A percentile compares a stretch with the other conserved stretches of the same genome.
These are phyloP conservation scores for Chaetodon trifasciatus DNA, from an alignment of 2,797 vertebrate genomes.

Conservation along the genomic window DNA sequence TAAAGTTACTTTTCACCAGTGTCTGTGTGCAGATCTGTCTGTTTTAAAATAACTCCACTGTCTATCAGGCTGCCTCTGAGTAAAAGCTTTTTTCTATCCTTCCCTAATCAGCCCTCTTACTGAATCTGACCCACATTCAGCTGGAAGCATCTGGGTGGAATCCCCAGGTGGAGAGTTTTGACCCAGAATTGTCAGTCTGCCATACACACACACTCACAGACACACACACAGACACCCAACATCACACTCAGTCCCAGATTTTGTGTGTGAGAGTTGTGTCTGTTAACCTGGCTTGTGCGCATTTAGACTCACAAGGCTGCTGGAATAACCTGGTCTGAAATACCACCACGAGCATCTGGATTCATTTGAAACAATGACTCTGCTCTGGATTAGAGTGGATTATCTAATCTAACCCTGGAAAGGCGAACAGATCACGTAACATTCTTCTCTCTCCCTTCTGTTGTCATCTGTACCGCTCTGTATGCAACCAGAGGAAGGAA, in stretches of 20 bases:
- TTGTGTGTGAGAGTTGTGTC: constrained; percentile 5
- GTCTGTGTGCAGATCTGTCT: not conserved
- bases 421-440: constrained; percentile 51
- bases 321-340: constrained; percentile 10
- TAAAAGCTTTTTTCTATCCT: constrained; percentile 24
- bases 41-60: constrained; percentile 14
- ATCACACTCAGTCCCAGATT: constrained; percentile 3
- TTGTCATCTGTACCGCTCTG: not conserved
- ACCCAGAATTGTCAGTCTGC: constrained; percentile 53
- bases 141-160: constrained; percentile 65
- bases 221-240: constrained; percentile 1
- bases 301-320: constrained; percentile 7
- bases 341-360: constrained; percentile 11
- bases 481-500: not conserved
- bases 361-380: constrained; percentile 59
- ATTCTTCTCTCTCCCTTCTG: constrained; percentile 13
- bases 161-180: constrained; percentile 61
- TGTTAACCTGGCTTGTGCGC: constrained; percentile 26
- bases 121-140: constrained; percentile 65
- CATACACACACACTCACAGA: not conserved
- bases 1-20: not conserved
- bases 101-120: constrained; percentile 43
- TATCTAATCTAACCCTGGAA: constrained; percentile 57
- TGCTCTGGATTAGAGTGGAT: constrained; percentile 72
- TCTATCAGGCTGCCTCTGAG: constrained; percentile 4